Base-by-base conservation (phyloP, 2,113 vertebrate genomes). In the Phasianus colchicus region DNA sequence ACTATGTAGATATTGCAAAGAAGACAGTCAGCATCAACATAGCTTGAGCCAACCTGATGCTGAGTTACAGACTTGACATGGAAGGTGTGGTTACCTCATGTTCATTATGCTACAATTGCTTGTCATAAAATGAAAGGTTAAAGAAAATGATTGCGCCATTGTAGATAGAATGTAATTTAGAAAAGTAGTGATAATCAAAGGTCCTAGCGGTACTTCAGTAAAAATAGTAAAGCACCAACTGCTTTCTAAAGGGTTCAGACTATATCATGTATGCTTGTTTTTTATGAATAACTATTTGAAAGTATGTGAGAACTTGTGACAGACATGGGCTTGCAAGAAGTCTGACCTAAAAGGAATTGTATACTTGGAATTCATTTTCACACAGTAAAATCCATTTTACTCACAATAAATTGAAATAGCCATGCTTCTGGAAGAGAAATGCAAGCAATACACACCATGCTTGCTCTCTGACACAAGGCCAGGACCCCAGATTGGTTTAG, bases 61-160 rank as follows among this genome's bases (percentile, higher is more conserved):
- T 71, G 78, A 58, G 50, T 71, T 83, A 69, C 34, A 7, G 45
- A 30, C 71, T 82, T 92, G 58, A 52, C 60, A 83, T 76, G 50
- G 38, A 76, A 80, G 61, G 42, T 29, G 20, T 61, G 65, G 64
- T 78, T 87, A 45, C 58, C 29, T 87, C 48, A 40, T 47, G 78
- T 80, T 67, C 43, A 61, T 73, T 70, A 38, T 52, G 22, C 29
- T 65, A 71, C 8, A 25, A 77, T 86, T 93, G 17, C 55, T 85
- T 88, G 50, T 93, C 55, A 48, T 80, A 77, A 92, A 94, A 92
- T 77, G 64, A 86, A 91, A 95, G 29, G 50, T 93, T 94, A 88
- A 83, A 93, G 67, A 80, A 95, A 85, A 89, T n/a, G 34, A 61
- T 69, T 60, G 38, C 92, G 40, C 8, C 30, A 55, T 57, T 0